These are phyloP conservation scores for Stegana nigrithorax DNA, from an alignment of 2,888 invertebrate genomes.

Conservation along the genomic window DNA sequence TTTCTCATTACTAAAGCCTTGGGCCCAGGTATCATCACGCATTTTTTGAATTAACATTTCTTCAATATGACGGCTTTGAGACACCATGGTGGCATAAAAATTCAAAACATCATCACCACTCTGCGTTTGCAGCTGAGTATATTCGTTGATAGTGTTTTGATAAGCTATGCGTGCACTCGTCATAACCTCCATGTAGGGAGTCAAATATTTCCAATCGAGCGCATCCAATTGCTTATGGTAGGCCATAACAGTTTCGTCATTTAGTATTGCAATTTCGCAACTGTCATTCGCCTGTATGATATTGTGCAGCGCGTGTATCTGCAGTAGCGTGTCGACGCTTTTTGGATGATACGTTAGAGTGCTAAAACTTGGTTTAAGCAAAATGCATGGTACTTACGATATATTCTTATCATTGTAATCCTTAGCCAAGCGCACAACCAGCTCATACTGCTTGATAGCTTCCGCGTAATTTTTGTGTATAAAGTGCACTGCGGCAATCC, in stretches of 20 bases:
- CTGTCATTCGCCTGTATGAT: slow-evolving; percentile 70
- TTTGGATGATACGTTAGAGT: too few relatives aligned
- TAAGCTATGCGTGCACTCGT: slow-evolving; percentile 41
- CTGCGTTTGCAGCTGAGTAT: neutral
- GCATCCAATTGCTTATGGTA: slow-evolving; percentile 68
- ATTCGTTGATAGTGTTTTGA: slow-evolving; percentile 25
- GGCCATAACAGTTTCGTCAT: neutral
- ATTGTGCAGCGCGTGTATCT: slow-evolving; percentile 78
- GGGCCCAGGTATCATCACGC: slow-evolving; percentile 46
- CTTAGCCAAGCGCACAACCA: slow-evolving; percentile 71
- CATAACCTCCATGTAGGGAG: slow-evolving; percentile 50
- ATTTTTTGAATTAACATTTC: slow-evolving; percentile 51
- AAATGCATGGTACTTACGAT: slow-evolving; percentile 40
- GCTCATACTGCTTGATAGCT: slow-evolving; percentile 74
- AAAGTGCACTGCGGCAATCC: slow-evolving; percentile 75
- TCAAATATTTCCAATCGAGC: slow-evolving; percentile 73
- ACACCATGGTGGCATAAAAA: slow-evolving; percentile 40
- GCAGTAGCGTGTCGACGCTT: slow-evolving; percentile 74
- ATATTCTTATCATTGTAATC: slow-evolving; percentile 55
- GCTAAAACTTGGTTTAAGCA: neutral
- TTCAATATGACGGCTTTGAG: slow-evolving; percentile 23
- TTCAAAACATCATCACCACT: slow-evolving; percentile 20
- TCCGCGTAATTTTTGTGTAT: slow-evolving; percentile 70
- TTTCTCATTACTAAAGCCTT: slow-evolving; percentile 34
- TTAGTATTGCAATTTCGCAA: neutral